Evolutionary conservation across 1,140 invertebrate species (phyloP).

Genomic region (Diachasmimorpha longicaudata): DNA sequence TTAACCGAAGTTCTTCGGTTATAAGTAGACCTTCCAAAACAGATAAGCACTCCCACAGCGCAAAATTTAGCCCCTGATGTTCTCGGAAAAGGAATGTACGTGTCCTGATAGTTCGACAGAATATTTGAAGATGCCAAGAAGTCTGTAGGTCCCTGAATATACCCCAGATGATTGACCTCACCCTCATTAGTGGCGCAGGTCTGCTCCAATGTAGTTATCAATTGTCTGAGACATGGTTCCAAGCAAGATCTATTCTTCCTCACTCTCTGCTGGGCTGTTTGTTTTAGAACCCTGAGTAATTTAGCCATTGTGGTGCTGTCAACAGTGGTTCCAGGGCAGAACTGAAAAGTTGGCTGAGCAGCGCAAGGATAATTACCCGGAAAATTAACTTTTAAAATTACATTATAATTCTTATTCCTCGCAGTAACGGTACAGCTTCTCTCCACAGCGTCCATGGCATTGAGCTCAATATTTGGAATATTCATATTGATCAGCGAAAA

Average conservation of each 20-base stretch:
- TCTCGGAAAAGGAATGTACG: conserved; percentile 91
- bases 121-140: conserved; percentile 54
- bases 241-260: conserved; percentile 80
- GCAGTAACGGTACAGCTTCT: conserved; percentile 79
- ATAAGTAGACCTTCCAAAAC: conserved; percentile 82
- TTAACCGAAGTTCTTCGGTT: conserved; percentile 73
- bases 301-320: conserved; percentile 68
- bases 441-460: conserved; percentile 71
- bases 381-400: conserved; percentile 81
- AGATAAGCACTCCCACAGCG: conserved; percentile 75
- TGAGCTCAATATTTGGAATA: conserved; percentile 83
- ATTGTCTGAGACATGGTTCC: conserved; percentile 78
- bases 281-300: conserved; percentile 74
- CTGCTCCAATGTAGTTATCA: conserved; percentile 74
- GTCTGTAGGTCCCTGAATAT: conserved; percentile 57
- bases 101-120: conserved; percentile 67
- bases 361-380: conserved; percentile 80
- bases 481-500: conserved; percentile 87
- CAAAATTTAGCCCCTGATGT: conserved; percentile 94
- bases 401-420: conserved; percentile 73
- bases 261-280: conserved; percentile 76
- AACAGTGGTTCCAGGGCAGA: conserved; percentile 68
- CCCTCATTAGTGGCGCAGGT: conserved; percentile 58
- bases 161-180: conserved; percentile 51
- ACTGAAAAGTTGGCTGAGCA: conserved; percentile 75